phyloP scores from a whole-genome alignment of 1,140 invertebrate genomes.

The Magallana angulata region DNA sequence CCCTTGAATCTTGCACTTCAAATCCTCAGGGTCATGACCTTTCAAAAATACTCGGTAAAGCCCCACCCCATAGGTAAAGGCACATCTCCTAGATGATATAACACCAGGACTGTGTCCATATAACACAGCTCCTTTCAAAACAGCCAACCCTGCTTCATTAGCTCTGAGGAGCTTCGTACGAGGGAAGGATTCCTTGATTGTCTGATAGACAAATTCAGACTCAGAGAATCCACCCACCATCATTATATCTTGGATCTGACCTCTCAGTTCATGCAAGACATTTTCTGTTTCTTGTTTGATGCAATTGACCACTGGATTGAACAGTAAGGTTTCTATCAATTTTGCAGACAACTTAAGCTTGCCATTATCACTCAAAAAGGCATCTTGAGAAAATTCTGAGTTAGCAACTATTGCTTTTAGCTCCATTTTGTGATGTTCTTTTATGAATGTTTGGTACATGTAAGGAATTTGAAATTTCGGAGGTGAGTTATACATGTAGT shows the following conservation, averaged over 20 bases:
- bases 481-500: background rate
- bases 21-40: constrained; percentile 29
- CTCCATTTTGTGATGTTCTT: constrained; percentile 45
- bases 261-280: background rate
- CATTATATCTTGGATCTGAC: background rate
- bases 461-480: constrained; percentile 43
- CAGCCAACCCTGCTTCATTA: constrained; percentile 33
- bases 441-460: constrained; percentile 4
- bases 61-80: constrained; percentile 40
- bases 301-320: background rate
- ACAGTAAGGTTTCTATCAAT: background rate
- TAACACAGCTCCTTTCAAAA: constrained; percentile 50
- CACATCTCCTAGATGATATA: constrained; percentile 30
- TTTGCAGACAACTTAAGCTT: constrained; percentile 11
- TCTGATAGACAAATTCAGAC: constrained; percentile 41
- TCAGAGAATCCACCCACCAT: constrained; percentile 60
- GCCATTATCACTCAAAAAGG: background rate
- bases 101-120: constrained; percentile 35
- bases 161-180: background rate
- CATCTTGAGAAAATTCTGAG: background rate
- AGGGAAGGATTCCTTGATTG: constrained; percentile 34
- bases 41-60: constrained; percentile 9
- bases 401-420: constrained; percentile 24
- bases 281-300: constrained; percentile 6
- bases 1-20: background rate